Percentiles rank a stretch among this genome's conserved stretches.
phyloP scores from a whole-genome alignment of 2,888 invertebrate genomes.

The Acrobasis repandana region DNA sequence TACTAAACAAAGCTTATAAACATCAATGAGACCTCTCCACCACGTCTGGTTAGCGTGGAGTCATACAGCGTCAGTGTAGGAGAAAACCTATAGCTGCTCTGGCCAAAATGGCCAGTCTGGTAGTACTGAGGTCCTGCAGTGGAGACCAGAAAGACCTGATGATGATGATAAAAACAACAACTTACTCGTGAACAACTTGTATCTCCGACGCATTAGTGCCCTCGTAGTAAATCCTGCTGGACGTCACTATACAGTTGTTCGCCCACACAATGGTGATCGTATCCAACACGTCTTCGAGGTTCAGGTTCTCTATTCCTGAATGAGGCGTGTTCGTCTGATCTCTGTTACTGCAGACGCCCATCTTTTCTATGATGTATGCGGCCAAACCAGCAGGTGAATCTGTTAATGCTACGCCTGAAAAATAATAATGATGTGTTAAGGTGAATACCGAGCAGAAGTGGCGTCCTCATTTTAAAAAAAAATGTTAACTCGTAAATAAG shows the following conservation, averaged over 20 bases:
- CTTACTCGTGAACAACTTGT: conserved; percentile 53
- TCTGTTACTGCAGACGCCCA: conserved; percentile 86
- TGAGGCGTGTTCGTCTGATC: conserved; percentile 81
- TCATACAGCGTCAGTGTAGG: no score
- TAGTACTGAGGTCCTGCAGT: no score
- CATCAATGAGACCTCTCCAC: no score
- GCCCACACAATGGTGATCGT: conserved; percentile 93
- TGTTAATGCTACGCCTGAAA: conserved; percentile 85
- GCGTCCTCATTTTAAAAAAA: no score
- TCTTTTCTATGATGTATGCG: conserved; percentile 95
- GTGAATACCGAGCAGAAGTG: no score
- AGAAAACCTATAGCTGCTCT: no score
- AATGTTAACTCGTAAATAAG: no score
- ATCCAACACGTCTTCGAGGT: conserved; percentile 89
- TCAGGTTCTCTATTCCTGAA: conserved; percentile 85
- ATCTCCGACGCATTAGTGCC: conserved; percentile 54
- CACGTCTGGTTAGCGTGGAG: no score
- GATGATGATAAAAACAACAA: no score
- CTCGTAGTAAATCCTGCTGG: conserved; percentile 89
- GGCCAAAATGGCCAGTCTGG: no score
- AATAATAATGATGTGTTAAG: conserved; percentile 1
- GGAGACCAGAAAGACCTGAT: no score
- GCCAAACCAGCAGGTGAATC: conserved; percentile 93
- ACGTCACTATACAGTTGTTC: conserved; percentile 89
- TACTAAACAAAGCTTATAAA: no score